Evolutionary conservation across 2,888 invertebrate species (phyloP), one percentile per base, ranked within the genome.

Genomic region (Drosophila acutilabella): DNA sequence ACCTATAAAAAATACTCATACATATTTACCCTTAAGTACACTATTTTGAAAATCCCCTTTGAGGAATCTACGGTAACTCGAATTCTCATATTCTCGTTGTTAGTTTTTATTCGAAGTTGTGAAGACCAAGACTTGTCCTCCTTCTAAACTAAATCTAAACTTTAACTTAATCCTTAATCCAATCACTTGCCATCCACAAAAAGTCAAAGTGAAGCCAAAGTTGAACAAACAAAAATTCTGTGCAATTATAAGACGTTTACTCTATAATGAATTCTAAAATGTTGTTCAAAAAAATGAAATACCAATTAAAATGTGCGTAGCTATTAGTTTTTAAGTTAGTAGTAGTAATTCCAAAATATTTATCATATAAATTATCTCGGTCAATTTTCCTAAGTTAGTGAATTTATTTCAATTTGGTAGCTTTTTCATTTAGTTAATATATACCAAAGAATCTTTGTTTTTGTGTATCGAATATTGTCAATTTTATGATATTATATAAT

Each of bases 1-100:
- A 85, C 85, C 85, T 85, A 84, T 14, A 57, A 74, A 57, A 74
- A 89, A 89, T 89, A 85, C 89, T 87, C 89, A 80, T 73, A 80
- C 84, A 87, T 88, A 83, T 86, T 56, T 56, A 70, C 57, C 69
- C 77, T 69, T 58, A 72, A 57, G 61, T 64, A 60, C 74, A 78
- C 50, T 50, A 41, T 62, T 51, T 51, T 53, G 14, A 64, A 40
- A 14, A 41, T 36, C 36, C 36, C 36, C 13, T 8, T 30, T 45
- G 33, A 59, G 50, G 65, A 81, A 81, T 84, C 87, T 81, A 84
- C 10, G 41, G 51, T 30, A 60, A 59, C 75, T 79, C 79, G 60
- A 77, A 36, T 36, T 36, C 36, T 36, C 36, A 11, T 13, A 71
- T 64, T 58, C 62, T 57, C 66, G 73, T 78, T 78, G 73, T 70